Percentiles rank a stretch among this genome's conserved stretches.
phyloP scores from a whole-genome alignment of 2,888 invertebrate genomes.

The Sylvicola cinctus region DNA sequence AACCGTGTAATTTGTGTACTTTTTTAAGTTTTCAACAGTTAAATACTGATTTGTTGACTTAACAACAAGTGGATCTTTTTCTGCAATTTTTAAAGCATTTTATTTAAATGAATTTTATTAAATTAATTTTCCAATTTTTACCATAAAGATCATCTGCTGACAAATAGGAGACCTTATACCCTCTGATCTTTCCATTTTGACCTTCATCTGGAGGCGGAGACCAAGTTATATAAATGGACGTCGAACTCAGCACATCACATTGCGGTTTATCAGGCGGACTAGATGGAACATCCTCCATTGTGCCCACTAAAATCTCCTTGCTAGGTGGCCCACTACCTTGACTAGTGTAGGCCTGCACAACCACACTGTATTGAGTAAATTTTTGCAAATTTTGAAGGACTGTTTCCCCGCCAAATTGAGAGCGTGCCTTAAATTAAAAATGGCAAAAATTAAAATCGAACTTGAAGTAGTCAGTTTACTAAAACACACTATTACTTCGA shows the following conservation, averaged over 20 bases:
- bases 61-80: slow-evolving; percentile 53
- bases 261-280: slow-evolving; percentile 63
- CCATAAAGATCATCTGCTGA: slow-evolving; percentile 63
- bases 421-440: slow-evolving; percentile 24
- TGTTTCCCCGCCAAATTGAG: slow-evolving; percentile 48
- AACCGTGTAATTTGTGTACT: slow-evolving; percentile 83
- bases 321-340: slow-evolving; percentile 71
- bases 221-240: slow-evolving; percentile 71
- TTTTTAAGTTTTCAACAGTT: slow-evolving; percentile 48
- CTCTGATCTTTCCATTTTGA: slow-evolving; percentile 67
- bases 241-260: slow-evolving; percentile 62
- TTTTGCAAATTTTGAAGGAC: slow-evolving; percentile 50
- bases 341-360: slow-evolving; percentile 73
- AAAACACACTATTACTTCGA: slow-evolving; percentile 28
- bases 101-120: background rate
- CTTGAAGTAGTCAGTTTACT: too few relatives aligned
- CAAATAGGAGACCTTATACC: slow-evolving; percentile 65
- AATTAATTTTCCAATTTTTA: too few relatives aligned
- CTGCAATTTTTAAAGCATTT: slow-evolving; percentile 20
- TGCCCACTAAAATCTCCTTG: slow-evolving; percentile 55
- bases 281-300: slow-evolving; percentile 75
- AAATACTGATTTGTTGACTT: slow-evolving; percentile 33
- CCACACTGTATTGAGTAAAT: slow-evolving; percentile 60
- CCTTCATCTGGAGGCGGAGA: slow-evolving; percentile 61
- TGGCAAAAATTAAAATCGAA: too few relatives aligned